phyloP scores from a whole-genome alignment of 2,888 invertebrate species.

The Nineta flava region DNA sequence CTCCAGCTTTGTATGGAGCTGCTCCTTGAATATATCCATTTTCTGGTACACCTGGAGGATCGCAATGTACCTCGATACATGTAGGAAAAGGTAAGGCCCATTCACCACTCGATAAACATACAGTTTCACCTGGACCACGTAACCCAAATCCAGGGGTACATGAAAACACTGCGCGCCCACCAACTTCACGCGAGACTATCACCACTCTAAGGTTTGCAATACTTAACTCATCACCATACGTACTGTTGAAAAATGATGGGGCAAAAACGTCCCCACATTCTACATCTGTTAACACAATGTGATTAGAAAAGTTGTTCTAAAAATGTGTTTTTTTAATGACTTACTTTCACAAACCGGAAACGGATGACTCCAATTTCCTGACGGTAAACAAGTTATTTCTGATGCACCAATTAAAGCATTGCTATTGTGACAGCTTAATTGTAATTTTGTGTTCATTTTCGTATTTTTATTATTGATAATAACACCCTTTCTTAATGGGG shows the following conservation, averaged over 20 bases:
- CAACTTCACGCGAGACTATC: constrained; percentile 62
- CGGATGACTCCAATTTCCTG: constrained; percentile 74
- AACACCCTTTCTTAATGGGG: constrained; percentile 56
- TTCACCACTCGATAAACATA: constrained; percentile 60
- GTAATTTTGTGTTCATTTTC: constrained; percentile 55
- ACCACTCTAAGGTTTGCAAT: constrained; percentile 52
- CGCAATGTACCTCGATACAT: constrained; percentile 69
- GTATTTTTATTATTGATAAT: constrained; percentile 56
- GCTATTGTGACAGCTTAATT: constrained; percentile 63
- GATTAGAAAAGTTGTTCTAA: neutral
- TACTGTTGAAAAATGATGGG: constrained; percentile 15
- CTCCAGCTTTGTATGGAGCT: constrained; percentile 66
- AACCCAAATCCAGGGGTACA: constrained; percentile 64
- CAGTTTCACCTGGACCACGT: constrained; percentile 55
- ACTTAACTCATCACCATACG: constrained; percentile 1
- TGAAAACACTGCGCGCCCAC: constrained; percentile 64
- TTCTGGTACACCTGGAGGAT: constrained; percentile 53
- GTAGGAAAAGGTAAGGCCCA: constrained; percentile 65
- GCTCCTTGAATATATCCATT: constrained; percentile 67
- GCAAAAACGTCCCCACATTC: constrained; percentile 63
- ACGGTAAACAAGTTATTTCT: constrained; percentile 59
- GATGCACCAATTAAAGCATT: constrained; percentile 64
- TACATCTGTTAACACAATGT: constrained; percentile 34
- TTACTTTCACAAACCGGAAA: constrained; percentile 69
- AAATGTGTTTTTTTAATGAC: constrained; percentile 18